phyloP scores from a whole-genome alignment of 2,797 vertebrate species.

The Sandelia bainsii region DNA sequence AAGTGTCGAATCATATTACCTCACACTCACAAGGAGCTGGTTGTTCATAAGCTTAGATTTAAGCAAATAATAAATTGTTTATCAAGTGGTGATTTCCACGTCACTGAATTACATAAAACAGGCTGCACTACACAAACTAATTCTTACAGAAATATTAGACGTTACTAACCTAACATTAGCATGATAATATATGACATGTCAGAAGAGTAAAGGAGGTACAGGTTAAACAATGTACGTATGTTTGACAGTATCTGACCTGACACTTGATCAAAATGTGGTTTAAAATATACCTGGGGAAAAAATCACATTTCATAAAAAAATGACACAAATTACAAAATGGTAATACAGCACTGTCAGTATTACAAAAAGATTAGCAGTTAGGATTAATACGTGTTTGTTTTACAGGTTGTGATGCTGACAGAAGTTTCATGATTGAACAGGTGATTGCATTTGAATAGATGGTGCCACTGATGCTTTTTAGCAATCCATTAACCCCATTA shows the following conservation, averaged over 20 bases:
- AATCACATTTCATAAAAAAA: too few species aligned
- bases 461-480: neutral
- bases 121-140: neutral
- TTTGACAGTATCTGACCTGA: too few species aligned
- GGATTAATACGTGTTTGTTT: neutral
- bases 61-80: neutral
- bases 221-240: too few species aligned
- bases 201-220: too few species aligned
- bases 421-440: neutral
- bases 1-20: slow-evolving; percentile 1
- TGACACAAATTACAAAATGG: too few species aligned
- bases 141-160: neutral
- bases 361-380: too few species aligned
- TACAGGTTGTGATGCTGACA: neutral
- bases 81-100: neutral
- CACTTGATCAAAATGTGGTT: too few species aligned
- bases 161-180: too few species aligned
- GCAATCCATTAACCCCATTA: neutral
- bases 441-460: too few species aligned
- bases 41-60: neutral
- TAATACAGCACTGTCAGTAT: too few species aligned
- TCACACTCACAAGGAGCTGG: neutral
- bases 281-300: too few species aligned
- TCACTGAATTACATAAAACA: neutral
- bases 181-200: too few species aligned